phyloP scores from a whole-genome alignment of 2,113 vertebrate genomes.

The Piaya cayana region DNA sequence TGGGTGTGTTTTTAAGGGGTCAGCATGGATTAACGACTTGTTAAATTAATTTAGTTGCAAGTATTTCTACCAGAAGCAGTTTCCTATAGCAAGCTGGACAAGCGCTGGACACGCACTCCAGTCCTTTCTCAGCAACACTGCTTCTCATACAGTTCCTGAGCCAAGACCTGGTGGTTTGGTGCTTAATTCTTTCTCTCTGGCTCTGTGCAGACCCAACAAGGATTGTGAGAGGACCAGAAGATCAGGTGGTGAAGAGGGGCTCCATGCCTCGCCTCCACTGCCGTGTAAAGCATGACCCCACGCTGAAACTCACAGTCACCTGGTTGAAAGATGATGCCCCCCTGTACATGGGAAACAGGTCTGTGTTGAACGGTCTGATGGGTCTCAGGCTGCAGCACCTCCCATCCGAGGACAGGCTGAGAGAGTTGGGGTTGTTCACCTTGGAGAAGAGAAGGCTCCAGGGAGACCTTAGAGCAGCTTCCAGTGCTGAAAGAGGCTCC shows the following conservation, averaged over 20 bases:
- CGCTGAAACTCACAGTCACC: constrained; percentile 78
- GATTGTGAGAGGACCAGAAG: constrained; percentile 85
- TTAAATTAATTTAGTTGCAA: not conserved
- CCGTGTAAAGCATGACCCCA: constrained; percentile 84
- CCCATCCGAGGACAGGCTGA: too few relatives aligned
- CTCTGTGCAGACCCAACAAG: constrained; percentile 86
- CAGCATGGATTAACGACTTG: not conserved
- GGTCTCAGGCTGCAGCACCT: too few relatives aligned
- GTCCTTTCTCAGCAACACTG: rapidly evolving
- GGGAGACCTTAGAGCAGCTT: too few relatives aligned
- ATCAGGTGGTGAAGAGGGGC: constrained; percentile 80
- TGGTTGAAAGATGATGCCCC: constrained; percentile 90
- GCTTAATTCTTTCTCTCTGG: not conserved
- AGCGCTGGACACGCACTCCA: not conserved
- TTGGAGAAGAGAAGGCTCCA: too few relatives aligned
- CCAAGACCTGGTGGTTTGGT: not conserved
- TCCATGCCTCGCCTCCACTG: constrained; percentile 84
- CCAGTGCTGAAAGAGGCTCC: too few relatives aligned
- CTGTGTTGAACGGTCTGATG: rapidly evolving
- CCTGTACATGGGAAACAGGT: constrained; percentile 85
- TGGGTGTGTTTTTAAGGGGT: not conserved
- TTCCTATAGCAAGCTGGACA: not conserved
- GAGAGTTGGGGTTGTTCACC: too few relatives aligned
- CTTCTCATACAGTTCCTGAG: rapidly evolving
- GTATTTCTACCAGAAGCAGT: not conserved